Base-by-base conservation (phyloP, 1,140 invertebrate genomes). In the Lepidotrigona ventralis region DNA sequence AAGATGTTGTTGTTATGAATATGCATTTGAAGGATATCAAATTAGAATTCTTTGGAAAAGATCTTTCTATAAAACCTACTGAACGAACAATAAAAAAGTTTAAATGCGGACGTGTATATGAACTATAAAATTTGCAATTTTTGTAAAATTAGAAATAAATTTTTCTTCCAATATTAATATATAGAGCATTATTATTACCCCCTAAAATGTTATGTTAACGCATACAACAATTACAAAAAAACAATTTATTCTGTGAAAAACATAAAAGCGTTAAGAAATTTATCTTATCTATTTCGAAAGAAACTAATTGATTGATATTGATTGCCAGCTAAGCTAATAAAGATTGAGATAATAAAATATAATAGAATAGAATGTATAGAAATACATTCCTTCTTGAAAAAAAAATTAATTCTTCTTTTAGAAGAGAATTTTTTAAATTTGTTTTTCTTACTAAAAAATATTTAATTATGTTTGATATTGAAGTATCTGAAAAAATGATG, bases 71-170 rank as follows among this genome's bases (percentile, higher is more conserved):
- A 80, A 94, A 95, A 79, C 95, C 97, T 26, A 95, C 95, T 63
- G 97, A 97, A 89, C 94, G 97, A 70, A 95, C 95, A 33, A 95
- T 96, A 2, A 96, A 96, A 84, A 97, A 97, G 90, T 96, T 97
- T 51, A 97, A 97, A 93, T 93, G 86, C 84, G 92, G 91, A 86
- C 93, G 95, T 82, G 87, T 95, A 84, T 93, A 94, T n/a, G 94
- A 95, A 87, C 91, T 96, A 60, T 91, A 51, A 64, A 63, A 29
- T 78, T 17, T 64, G 60, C 56, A 39, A 33, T 9, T 33, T 23
- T 51, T 39, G 29, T 15, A 76, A 33, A 85, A 46, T 17, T 78
- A 70, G 0, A n/a, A 74, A 76, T 64, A 51, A 76, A 64, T 6
- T 64, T 26, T 23, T 21, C 39, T 29, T 64, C 29, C 17, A 64